phyloP scores from a whole-genome alignment of 2,113 vertebrate species.

The Scytalopus superciliaris region DNA sequence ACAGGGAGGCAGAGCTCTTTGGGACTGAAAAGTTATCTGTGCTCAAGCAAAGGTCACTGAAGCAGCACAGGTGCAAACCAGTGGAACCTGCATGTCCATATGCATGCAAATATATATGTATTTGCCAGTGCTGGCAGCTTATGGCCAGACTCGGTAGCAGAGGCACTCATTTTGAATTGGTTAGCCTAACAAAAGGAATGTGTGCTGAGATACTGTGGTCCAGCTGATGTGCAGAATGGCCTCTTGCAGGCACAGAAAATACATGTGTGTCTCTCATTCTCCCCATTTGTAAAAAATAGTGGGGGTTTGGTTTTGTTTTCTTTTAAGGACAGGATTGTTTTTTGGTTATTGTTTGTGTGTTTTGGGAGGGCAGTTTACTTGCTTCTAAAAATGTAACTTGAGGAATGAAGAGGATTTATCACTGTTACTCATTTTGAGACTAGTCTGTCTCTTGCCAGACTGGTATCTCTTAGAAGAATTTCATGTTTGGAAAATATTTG shows the following conservation, averaged over 20 bases:
- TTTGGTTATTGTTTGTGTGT: background rate
- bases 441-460: background rate
- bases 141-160: slow-evolving; percentile 5
- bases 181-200: background rate
- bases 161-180: background rate
- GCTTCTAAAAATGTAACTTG: background rate
- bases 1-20: background rate
- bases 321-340: background rate
- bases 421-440: background rate
- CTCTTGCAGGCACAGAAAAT: background rate
- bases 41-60: slow-evolving; percentile 41
- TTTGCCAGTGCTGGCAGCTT: background rate
- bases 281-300: background rate
- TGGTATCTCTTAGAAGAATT: background rate
- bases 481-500: background rate
- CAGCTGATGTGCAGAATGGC: background rate
- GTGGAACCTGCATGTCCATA: background rate
- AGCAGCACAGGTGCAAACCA: slow-evolving; percentile 1
- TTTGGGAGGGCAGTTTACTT: background rate
- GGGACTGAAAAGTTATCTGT: slow-evolving; percentile 18
- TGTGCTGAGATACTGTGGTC: background rate
- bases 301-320: background rate
- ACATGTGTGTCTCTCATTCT: rapidly evolving
- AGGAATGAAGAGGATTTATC: background rate
- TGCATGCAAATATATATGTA: background rate